Evolutionary conservation across 1,140 invertebrate genomes (phyloP), one percentile per base, ranked within the genome.

Genomic region (Pseudomyrmex concolor): DNA sequence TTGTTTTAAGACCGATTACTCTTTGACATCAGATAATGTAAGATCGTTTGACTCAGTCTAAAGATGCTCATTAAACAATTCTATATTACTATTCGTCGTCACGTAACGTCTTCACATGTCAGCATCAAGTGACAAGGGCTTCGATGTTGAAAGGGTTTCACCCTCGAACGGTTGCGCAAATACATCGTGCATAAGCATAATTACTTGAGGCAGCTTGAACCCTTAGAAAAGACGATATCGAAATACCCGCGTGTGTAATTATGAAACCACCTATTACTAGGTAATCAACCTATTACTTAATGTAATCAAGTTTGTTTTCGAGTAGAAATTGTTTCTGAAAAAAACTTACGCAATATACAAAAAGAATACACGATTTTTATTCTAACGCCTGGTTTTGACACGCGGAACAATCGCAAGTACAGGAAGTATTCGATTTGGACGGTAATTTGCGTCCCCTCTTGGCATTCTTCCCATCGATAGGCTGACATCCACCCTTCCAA

Each of bases 131-230:
- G 80, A 68, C 88, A 34, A 59, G 83, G 74, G 74, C 80, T 89
- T 89, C 85, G 72, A 85, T 83, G 81, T 57, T 86, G 51, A 74
- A 89, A 85, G 88, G 88, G 88, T 89, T 87, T 87, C 88, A 85
- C 59, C 64, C 78, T 72, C 59, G 25, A 45, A 50, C 55, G 50
- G 70, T 80, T 85, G 74, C 82, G 80, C 76, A 77, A 84, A 83
- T 50, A 51, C 0, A 13, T 51, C 13, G 50, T 51, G 50, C 13
- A 55, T 84, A 78, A 67, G 25, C 55, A 60, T 89, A 84, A 89
- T 89, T 88, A 88, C 67, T 72, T 25, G 25, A 86, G 77, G 43
- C 84, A 78, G 57, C 15, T 50, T 54, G 86, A 89, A 89, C 59
- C 76, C 86, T 81, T 89, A 81, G 63, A 87, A 89, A 82, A 87